These are phyloP conservation scores for Ophiodon elongatus DNA, from an alignment of 2,113 vertebrate species.

Conservation along the genomic window DNA sequence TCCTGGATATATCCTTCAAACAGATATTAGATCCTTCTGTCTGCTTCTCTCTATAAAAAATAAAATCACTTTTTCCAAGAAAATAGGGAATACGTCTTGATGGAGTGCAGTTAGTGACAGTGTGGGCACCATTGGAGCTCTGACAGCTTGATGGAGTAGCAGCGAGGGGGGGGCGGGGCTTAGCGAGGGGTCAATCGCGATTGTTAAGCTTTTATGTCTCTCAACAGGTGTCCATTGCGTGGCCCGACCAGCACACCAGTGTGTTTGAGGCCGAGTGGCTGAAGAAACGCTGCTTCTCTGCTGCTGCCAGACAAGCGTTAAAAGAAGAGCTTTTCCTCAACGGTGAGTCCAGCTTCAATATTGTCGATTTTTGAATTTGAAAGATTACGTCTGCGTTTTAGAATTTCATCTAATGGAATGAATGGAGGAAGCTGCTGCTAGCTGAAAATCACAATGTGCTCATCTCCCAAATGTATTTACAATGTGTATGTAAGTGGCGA, in stretches of 20 bases:
- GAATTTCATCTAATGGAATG: neutral
- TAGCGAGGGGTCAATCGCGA: neutral
- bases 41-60: too few relatives aligned
- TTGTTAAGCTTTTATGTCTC: neutral
- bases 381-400: neutral
- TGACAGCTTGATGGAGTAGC: neutral
- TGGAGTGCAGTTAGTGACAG: too few relatives aligned
- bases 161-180: neutral
- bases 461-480: neutral
- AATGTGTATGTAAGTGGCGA: neutral
- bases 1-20: too few relatives aligned
- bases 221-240: slow-evolving; percentile 88
- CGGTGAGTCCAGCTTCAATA: slow-evolving; percentile 79
- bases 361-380: neutral
- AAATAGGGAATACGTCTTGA: too few relatives aligned
- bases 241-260: slow-evolving; percentile 92
- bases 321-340: slow-evolving; percentile 90
- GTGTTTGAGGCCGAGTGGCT: slow-evolving; percentile 93
- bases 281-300: slow-evolving; percentile 92
- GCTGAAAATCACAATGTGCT: neutral
- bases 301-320: slow-evolving; percentile 86
- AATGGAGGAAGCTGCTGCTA: neutral
- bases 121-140: neutral
- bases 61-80: too few relatives aligned
- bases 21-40: too few relatives aligned